Conservation (phyloP, 2,797 vertebrate genomes). For the Capromys pilorides region DNA sequence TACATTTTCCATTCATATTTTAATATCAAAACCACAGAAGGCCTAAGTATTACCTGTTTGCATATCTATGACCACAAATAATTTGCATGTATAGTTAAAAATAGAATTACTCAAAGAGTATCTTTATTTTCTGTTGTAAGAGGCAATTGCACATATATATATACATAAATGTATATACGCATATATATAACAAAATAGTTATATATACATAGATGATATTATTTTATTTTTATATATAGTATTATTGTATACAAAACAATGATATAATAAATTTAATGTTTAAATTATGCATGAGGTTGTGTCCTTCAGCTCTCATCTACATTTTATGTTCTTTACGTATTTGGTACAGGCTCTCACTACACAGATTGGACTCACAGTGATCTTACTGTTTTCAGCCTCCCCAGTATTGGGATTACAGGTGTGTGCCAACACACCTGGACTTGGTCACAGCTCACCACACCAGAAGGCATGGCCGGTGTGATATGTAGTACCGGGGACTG, state of each 20-base stretch:
- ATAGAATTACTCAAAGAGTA: not conserved
- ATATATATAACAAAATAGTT: slow-evolving; percentile 11
- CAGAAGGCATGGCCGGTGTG: no score
- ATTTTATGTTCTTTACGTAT: not conserved
- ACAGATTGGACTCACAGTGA: no score
- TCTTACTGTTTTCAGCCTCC: no score
- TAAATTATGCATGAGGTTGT: not conserved
- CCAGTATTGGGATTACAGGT: no score
- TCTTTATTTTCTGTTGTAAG: not conserved
- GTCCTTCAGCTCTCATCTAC: not conserved
- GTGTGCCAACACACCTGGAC: no score
- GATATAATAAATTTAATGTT: not conserved
- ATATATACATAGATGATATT: not conserved
- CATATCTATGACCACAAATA: not conserved
- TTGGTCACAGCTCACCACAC: no score
- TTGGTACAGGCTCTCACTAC: no score
- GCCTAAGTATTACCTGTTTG: not conserved
- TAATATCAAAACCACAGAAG: not conserved
- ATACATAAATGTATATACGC: not conserved
- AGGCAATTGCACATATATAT: not conserved
- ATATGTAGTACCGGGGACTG: no score
- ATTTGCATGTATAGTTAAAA: not conserved
- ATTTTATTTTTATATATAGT: not conserved
- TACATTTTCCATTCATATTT: slow-evolving; percentile 21
- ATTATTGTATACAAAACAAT: not conserved